Percentiles rank a stretch among this genome's conserved stretches.
Conservation (phyloP, 2,113 vertebrate genomes). For the Triplophysa dalaica region DNA sequence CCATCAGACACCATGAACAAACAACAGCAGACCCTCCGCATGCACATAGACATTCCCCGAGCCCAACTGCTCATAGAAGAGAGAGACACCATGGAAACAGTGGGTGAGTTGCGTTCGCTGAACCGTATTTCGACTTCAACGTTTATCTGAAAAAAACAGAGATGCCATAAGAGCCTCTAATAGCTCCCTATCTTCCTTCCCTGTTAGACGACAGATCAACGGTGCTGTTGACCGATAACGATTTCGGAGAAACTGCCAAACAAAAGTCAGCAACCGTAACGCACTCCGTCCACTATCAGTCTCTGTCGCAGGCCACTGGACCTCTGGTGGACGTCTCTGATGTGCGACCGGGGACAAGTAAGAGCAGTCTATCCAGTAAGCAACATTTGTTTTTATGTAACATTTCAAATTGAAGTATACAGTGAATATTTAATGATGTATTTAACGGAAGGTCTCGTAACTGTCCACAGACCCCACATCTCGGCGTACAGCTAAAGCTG, state of each 20-base stretch:
- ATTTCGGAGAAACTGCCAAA: conserved; percentile 95
- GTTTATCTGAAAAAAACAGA: not conserved
- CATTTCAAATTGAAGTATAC: not conserved
- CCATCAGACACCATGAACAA: conserved; percentile 95
- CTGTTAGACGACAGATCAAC: conserved; percentile 91
- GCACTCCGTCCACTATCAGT: conserved; percentile 97
- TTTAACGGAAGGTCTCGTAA: not conserved
- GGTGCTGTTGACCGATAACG: conserved; percentile 91
- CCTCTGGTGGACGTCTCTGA: conserved; percentile 96
- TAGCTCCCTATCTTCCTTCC: not conserved
- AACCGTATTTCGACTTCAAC: not conserved
- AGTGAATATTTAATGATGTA: not conserved
- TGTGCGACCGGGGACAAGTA: conserved; percentile 96
- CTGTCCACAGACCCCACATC: conserved; percentile 86
- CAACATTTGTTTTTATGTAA: not conserved
- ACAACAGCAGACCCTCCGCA: conserved; percentile 93
- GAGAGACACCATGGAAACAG: conserved; percentile 97
- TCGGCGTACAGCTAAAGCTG: conserved; percentile 90
- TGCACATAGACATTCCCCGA: conserved; percentile 98
- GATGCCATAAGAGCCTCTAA: conserved; percentile 3
- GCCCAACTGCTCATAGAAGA: conserved; percentile 97
- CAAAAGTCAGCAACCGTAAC: conserved; percentile 97
- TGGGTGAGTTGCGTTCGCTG: conserved; percentile 78
- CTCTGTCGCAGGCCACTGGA: conserved; percentile 93
- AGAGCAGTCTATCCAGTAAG: conserved; percentile 61